A percentile compares a stretch with the other conserved stretches of the same genome.
phyloP scores from a whole-genome alignment of 2,888 invertebrate species.

The Endotricha flammealis region DNA sequence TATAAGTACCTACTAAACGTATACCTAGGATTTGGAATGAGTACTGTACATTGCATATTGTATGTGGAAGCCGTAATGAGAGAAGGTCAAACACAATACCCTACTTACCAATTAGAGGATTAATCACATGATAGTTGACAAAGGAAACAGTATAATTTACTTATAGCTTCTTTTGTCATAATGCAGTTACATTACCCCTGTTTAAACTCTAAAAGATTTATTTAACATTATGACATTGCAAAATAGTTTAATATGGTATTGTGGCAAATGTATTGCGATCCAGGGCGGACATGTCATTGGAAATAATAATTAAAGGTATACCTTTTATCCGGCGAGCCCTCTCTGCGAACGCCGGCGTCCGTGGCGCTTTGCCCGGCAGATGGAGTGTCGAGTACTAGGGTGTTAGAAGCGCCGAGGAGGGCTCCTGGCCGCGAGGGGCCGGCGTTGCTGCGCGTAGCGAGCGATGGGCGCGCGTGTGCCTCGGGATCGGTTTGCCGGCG shows the following conservation, averaged over 20 bases:
- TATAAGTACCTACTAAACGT: no score
- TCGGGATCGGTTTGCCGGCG: constrained; percentile 68
- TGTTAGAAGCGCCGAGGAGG: constrained; percentile 63
- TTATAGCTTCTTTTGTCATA: constrained; percentile 38
- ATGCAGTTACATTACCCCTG: constrained; percentile 50
- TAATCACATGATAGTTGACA: constrained; percentile 35
- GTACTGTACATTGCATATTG: constrained; percentile 22
- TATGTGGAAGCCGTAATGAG: constrained; percentile 53
- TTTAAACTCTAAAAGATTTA: no score
- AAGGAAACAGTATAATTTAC: constrained; percentile 24
- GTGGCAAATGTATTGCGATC: constrained; percentile 43
- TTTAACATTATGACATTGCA: constrained; percentile 22
- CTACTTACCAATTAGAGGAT: constrained; percentile 43
- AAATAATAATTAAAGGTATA: constrained; percentile 39
- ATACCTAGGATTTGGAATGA: constrained; percentile 8
- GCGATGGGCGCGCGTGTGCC: constrained; percentile 64
- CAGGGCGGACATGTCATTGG: constrained; percentile 46
- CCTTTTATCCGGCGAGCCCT: constrained; percentile 66
- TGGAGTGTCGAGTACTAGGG: constrained; percentile 40
- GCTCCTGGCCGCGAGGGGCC: constrained; percentile 74
- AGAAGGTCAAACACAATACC: constrained; percentile 50
- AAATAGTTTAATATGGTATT: constrained; percentile 41
- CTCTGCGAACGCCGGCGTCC: constrained; percentile 67
- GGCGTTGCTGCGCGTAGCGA: constrained; percentile 68
- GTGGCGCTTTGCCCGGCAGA: constrained; percentile 49